Evolutionary conservation across 2,888 invertebrate genomes (phyloP).

Genomic region (Cephalotes varians): DNA sequence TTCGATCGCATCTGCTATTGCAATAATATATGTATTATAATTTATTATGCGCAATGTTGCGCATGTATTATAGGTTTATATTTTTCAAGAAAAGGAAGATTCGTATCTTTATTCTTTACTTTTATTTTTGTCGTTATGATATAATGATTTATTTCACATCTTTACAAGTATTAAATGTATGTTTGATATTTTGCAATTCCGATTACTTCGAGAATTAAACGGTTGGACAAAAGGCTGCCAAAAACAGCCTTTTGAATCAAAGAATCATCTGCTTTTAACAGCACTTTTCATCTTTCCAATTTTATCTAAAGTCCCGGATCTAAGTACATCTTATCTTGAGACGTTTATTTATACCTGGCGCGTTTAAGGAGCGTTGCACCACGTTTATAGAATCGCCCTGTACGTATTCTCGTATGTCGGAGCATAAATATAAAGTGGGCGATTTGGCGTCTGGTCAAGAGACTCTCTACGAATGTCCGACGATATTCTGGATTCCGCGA

Average conservation of each 20-base stretch:
- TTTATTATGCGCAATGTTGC: background rate
- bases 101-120: background rate
- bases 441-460: constrained; percentile 82
- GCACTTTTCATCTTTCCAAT: constrained; percentile 14
- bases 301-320: constrained; percentile 21
- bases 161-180: background rate
- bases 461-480: constrained; percentile 81
- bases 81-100: background rate
- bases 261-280: background rate
- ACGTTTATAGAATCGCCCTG: constrained; percentile 64
- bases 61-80: background rate
- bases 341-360: constrained; percentile 58
- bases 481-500: constrained; percentile 80
- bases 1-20: background rate
- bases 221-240: background rate
- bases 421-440: constrained; percentile 72
- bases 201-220: background rate
- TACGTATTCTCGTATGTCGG: constrained; percentile 64
- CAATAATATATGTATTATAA: background rate
- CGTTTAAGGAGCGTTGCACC: constrained; percentile 49
- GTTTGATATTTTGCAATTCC: background rate
- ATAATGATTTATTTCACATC: constrained; percentile 7
- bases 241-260: no score
- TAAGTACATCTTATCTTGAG: constrained; percentile 31
- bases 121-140: background rate